A percentile compares a stretch with the other conserved stretches of the same genome.
phyloP scores from a whole-genome alignment of 2,888 invertebrate genomes.

The Bellardia pandia region DNA sequence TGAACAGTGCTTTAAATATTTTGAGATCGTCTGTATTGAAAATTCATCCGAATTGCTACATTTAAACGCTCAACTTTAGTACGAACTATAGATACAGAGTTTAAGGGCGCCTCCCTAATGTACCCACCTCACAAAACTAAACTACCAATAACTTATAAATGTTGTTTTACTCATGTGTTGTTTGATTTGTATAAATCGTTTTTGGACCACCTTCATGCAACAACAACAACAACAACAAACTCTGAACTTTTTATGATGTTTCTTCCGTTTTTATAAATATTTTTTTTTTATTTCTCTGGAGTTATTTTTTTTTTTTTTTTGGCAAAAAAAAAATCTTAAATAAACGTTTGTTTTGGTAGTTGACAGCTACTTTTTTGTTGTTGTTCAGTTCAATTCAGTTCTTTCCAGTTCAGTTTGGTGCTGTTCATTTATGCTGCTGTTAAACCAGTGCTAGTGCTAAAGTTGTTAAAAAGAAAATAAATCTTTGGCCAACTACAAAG shows the following conservation, averaged over 20 bases:
- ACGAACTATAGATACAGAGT: no score
- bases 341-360: constrained; percentile 69
- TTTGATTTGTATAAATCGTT: constrained; percentile 56
- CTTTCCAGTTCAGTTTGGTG: constrained; percentile 22
- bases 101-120: constrained; percentile 2
- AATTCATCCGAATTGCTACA: no score
- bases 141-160: constrained; percentile 12
- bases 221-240: constrained; percentile 19
- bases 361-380: constrained; percentile 66
- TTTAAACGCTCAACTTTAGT: no score
- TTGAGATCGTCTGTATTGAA: no score
- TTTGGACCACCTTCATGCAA: constrained; percentile 64
- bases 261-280: constrained; percentile 52
- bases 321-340: constrained; percentile 57
- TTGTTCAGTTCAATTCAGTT: constrained; percentile 1
- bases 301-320: constrained; percentile 41
- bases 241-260: constrained; percentile 35
- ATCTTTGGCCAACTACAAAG: constrained; percentile 57
- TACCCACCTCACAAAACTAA: not conserved
- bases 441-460: constrained; percentile 47
- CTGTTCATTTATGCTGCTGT: constrained; percentile 40
- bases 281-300: constrained; percentile 22
- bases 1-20: no score
- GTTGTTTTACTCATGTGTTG: constrained; percentile 36
- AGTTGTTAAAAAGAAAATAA: constrained; percentile 70